Evolutionary conservation across 2,888 invertebrate genomes (phyloP), one percentile per base, ranked within the genome.

Genomic region (Cryptocephalus moraei): DNA sequence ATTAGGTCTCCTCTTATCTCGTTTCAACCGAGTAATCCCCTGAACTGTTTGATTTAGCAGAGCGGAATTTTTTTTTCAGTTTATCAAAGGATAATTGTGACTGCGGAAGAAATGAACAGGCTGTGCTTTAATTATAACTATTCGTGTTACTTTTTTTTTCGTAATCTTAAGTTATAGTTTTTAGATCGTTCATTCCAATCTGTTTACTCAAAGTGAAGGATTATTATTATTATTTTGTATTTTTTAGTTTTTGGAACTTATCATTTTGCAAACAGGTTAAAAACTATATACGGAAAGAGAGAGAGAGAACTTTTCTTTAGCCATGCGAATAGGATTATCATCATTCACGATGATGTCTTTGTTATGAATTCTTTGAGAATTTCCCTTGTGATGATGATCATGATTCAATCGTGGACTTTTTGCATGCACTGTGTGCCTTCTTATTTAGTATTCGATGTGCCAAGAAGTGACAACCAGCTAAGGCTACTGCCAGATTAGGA

Each of bases 391-490:
- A 40, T 40, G 40, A 40, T 12, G 40, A 40, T 40, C 22, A 40
- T 40, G 40, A 40, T 40, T 40, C 22, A 31, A 40, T 40, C 22
- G 12, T 40, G 40, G 36, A 36, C n/a, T 52, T 49, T 55, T 51
- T 41, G 49, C 45, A 54, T 60, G 64, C 63, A 66, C 64, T 63
- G 66, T 66, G 68, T 67, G 67, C 67, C 66, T 67, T 59, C 44
- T 53, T 57, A 53, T 56, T 50, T 54, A 55, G 59, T 60, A 62
- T 61, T 61, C 56, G 61, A 63, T 63, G 69, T 69, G 69, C 69
- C 69, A 69, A 69, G 54, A 57, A 55, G 52, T 50, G 53, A 56
- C 65, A 65, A 68, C 69, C 69, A 68, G 69, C 69, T 68, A 68
- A 61, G 64, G 64, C 61, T 61, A 66, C 69, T 69, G 69, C 69